These are phyloP conservation scores for Andricus quercusramuli DNA, from an alignment of 2,888 invertebrate genomes.

Conservation along the genomic window DNA sequence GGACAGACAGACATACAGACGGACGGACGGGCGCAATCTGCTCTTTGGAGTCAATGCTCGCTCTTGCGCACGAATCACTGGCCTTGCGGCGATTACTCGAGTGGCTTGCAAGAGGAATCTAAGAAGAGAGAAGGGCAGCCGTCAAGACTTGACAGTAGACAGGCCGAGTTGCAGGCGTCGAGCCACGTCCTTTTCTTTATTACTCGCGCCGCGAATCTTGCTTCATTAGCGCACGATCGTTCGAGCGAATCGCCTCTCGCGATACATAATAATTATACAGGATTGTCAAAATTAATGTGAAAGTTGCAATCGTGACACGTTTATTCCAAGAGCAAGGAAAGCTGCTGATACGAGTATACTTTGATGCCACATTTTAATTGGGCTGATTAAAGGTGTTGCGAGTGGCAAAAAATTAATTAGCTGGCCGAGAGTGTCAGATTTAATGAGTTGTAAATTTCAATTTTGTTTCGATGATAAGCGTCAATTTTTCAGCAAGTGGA, in stretches of 20 bases:
- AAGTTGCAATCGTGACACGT: background rate
- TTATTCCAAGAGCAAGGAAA: background rate
- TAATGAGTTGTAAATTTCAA: slow-evolving; percentile 18
- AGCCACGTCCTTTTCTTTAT: slow-evolving; percentile 38
- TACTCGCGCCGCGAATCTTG: slow-evolving; percentile 25
- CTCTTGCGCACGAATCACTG: slow-evolving; percentile 51
- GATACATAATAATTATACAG: slow-evolving; percentile 34
- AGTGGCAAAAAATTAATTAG: slow-evolving; percentile 18
- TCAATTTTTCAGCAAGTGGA: background rate
- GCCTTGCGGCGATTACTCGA: slow-evolving; percentile 55
- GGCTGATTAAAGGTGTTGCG: background rate
- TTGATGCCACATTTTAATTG: slow-evolving; percentile 23
- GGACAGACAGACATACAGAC: slow-evolving; percentile 51
- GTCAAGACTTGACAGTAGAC: slow-evolving; percentile 52
- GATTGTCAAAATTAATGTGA: slow-evolving; percentile 22
- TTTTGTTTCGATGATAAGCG: slow-evolving; percentile 5
- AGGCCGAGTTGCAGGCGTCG: slow-evolving; percentile 42
- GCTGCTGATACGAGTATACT: slow-evolving; percentile 1
- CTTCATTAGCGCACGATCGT: slow-evolving; percentile 28
- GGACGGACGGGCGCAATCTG: slow-evolving; percentile 49
- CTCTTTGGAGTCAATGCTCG: slow-evolving; percentile 41
- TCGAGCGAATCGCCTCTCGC: slow-evolving; percentile 18
- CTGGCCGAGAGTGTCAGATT: slow-evolving; percentile 19
- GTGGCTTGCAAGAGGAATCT: slow-evolving; percentile 51
- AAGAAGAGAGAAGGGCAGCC: slow-evolving; percentile 51